A percentile compares a stretch with the other conserved stretches of the same genome.
phyloP scores from a whole-genome alignment of 2,888 invertebrate species.

The Actias luna region DNA sequence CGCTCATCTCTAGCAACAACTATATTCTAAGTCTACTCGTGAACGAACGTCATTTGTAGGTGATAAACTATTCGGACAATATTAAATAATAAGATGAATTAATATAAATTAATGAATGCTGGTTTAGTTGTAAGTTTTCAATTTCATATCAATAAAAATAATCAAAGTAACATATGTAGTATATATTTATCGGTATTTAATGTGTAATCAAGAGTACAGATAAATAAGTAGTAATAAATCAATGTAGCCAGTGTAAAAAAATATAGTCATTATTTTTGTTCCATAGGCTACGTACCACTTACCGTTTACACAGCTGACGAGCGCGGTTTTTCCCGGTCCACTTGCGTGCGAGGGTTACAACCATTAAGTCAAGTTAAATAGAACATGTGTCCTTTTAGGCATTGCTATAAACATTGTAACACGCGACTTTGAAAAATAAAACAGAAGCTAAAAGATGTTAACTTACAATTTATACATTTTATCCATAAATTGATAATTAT shows the following conservation, averaged over 20 bases:
- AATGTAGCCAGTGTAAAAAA: neutral
- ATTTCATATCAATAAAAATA: constrained; percentile 33
- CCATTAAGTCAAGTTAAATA: neutral
- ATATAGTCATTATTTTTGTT: neutral
- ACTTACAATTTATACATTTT: no score
- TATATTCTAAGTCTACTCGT: constrained; percentile 20
- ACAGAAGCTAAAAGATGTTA: no score
- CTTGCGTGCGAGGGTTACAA: no score
- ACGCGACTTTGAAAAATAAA: no score
- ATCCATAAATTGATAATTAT: no score
- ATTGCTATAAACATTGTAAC: no score
- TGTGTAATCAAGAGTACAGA: neutral
- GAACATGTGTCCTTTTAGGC: neutral
- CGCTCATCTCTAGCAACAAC: no score
- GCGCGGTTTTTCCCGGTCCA: no score
- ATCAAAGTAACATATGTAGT: neutral
- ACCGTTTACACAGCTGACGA: no score
- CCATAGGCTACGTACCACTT: no score
- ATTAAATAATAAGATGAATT: constrained; percentile 51
- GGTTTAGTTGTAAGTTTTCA: constrained; percentile 35
- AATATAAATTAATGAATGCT: constrained; percentile 30
- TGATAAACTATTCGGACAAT: constrained; percentile 67
- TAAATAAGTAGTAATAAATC: neutral
- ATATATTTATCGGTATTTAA: neutral
- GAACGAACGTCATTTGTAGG: constrained; percentile 33